These are phyloP conservation scores for Strigops habroptila DNA, from an alignment of 2,113 vertebrate genomes.

Conservation along the genomic window DNA sequence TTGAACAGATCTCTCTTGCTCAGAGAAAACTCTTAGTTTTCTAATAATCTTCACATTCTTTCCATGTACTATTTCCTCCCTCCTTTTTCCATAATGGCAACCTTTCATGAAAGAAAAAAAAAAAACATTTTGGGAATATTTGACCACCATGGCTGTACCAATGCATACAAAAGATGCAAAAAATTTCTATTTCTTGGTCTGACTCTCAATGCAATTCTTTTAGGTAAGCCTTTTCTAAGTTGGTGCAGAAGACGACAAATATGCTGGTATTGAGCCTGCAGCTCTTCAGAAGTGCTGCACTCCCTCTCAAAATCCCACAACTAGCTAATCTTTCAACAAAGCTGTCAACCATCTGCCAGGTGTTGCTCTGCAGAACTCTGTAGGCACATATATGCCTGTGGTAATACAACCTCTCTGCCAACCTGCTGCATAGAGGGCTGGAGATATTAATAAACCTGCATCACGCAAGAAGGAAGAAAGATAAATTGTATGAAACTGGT, in stretches of 20 bases:
- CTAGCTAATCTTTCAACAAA: not conserved
- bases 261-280: not conserved
- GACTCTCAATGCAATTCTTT: not conserved
- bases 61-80: fast-evolving
- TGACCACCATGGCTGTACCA: not conserved
- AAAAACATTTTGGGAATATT: not conserved
- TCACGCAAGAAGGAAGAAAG: not conserved
- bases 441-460: not conserved
- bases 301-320: not conserved
- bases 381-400: not conserved
- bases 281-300: not conserved
- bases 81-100: not conserved
- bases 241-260: not conserved
- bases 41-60: not conserved
- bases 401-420: not conserved
- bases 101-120: not conserved
- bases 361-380: not conserved
- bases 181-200: not conserved
- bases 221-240: not conserved
- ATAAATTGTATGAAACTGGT: not conserved
- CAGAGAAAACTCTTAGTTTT: not conserved
- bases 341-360: slow-evolving; percentile 38
- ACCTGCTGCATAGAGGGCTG: not conserved
- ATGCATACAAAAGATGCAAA: not conserved
- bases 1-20: not conserved